These are phyloP conservation scores for Anticlea derivata DNA, from an alignment of 2,888 invertebrate genomes.

Conservation along the genomic window DNA sequence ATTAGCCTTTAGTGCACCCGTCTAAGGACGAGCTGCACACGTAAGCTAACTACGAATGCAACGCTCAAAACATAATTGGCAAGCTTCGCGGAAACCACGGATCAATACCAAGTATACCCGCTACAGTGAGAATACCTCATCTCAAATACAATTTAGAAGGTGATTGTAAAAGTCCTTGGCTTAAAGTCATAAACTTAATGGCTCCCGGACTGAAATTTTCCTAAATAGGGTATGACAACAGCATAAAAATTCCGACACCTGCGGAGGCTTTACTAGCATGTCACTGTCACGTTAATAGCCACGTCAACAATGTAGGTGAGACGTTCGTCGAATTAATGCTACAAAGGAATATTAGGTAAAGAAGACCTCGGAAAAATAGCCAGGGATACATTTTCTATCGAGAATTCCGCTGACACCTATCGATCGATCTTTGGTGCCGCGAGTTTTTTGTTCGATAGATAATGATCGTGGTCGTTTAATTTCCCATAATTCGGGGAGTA, in stretches of 20 bases:
- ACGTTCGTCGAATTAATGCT: constrained; percentile 22
- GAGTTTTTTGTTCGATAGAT: constrained; percentile 52
- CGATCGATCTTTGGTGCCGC: constrained; percentile 48
- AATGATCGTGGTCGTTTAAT: constrained; percentile 50
- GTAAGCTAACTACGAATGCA: constrained; percentile 25
- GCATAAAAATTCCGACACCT: constrained; percentile 28
- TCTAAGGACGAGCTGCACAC: constrained; percentile 15
- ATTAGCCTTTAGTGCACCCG: constrained; percentile 44
- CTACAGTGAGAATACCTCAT: constrained; percentile 15
- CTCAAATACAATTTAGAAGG: constrained; percentile 13
- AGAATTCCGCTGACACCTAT: constrained; percentile 39
- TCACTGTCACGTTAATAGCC: constrained; percentile 34
- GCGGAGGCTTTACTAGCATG: constrained; percentile 33
- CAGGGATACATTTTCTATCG: constrained; percentile 34
- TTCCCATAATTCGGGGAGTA: constrained; percentile 45
- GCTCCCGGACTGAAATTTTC: constrained; percentile 6
- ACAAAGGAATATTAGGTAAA: constrained; percentile 29
- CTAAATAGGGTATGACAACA: constrained; percentile 23
- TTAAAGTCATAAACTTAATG: constrained; percentile 15
- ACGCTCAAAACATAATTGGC: constrained; percentile 27
- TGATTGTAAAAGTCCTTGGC: constrained; percentile 10
- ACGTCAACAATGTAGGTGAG: constrained; percentile 29
- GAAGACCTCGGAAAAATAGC: constrained; percentile 34
- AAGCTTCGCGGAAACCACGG: constrained; percentile 15
- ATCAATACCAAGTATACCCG: constrained; percentile 15